Conservation (phyloP, 2,113 vertebrate genomes). For the Neopipo cinnamomea region DNA sequence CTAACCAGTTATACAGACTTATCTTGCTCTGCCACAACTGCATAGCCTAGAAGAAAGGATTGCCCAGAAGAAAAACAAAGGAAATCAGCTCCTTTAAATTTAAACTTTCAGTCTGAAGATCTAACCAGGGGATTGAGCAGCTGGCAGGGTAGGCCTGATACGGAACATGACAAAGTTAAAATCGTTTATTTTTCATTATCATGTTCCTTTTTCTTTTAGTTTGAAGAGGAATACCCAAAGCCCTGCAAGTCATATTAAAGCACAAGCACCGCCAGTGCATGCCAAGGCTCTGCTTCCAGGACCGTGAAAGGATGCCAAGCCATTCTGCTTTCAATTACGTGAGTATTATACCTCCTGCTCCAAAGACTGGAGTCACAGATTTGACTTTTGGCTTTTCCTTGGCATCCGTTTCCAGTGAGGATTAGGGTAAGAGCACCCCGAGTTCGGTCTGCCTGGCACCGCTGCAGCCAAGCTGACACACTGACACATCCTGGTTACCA, state of each 20-base stretch:
- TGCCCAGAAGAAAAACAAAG: background rate
- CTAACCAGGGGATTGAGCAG: background rate
- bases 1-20: background rate
- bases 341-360: background rate
- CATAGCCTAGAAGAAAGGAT: background rate
- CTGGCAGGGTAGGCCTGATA: background rate
- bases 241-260: background rate
- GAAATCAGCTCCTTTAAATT: background rate
- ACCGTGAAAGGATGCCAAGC: background rate
- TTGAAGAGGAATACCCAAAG: background rate
- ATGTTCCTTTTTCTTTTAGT: background rate
- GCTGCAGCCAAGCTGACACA: fast-evolving
- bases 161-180: background rate
- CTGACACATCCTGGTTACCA: background rate
- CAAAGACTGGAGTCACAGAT: background rate
- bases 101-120: background rate
- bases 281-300: background rate
- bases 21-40: background rate
- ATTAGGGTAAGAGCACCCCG: fast-evolving
- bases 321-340: background rate
- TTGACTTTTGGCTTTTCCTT: background rate
- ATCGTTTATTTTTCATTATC: background rate
- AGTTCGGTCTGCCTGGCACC: background rate
- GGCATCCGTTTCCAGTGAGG: fast-evolving
- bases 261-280: background rate